Base-by-base conservation (phyloP, 2,797 vertebrate species). In the Otolemur crassicaudatus region DNA sequence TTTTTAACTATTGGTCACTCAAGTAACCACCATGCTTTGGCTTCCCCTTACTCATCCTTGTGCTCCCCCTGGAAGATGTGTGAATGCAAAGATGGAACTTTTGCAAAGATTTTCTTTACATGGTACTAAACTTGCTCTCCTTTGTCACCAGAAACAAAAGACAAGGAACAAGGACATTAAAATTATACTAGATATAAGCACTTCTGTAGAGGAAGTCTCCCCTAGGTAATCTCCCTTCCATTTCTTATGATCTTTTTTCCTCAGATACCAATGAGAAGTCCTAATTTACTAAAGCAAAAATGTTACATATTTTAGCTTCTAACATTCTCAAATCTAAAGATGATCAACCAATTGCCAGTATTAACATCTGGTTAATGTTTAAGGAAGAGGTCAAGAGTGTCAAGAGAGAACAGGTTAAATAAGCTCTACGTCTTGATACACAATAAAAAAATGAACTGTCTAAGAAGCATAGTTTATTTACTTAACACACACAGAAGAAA, bases 231-330 rank as follows among this genome's bases (percentile, higher is more conserved):
- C n/a, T 27, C 61, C 72, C 65, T 37, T 82, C 27, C 60, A 11
- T 58, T 73, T 69, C 49, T 76, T 40, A 2, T 65, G 17, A 13
- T n/a, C 20, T 13, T 13, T n/a, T 46, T 79, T n/a, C 23, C 79
- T n/a, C 13, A 46, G 67, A 69, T 91, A 16, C 12, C 29, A 67
- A 0, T 22, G 53, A 76, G 19, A 92, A 69, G 31, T 81, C 29
- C 60, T 90, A 34, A 46, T 61, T 63, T 14, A 80, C 40, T 72
- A 7, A 82, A 86, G 34, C 43, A 58, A 81, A 12, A 9, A 46
- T 60, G 20, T 60, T 72, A 40, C 25, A 20, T 12, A 31, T 76
- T 85, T 94, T 69, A 79, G 40, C 25, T 82, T 96, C 27, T 90
- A 14, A 53, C 84, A 46, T 87, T 91, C 31, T 70, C 17, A 82